Percentiles rank a stretch among this genome's conserved stretches.
phyloP scores from a whole-genome alignment of 2,888 invertebrate species.

The Caenorhabditis afra region DNA sequence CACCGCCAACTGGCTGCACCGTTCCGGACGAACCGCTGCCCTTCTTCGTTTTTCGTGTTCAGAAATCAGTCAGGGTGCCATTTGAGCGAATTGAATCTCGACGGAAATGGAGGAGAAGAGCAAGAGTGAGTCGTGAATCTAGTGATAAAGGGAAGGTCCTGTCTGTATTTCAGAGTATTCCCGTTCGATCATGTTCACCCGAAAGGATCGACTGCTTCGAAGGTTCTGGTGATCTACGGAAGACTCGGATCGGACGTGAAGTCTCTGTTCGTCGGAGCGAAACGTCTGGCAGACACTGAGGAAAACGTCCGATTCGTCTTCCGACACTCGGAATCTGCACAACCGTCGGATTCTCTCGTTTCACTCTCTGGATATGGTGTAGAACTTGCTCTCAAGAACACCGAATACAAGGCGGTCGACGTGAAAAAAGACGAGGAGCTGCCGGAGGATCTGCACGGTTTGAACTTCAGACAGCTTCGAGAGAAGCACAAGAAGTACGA shows the following conservation, averaged over 20 bases:
- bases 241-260: slow-evolving; percentile 88
- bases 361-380: slow-evolving; percentile 97
- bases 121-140: background rate
- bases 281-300: slow-evolving; percentile 84
- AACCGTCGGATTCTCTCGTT: slow-evolving; percentile 81
- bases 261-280: slow-evolving; percentile 23
- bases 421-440: slow-evolving; percentile 85
- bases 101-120: slow-evolving; percentile 21
- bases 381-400: slow-evolving; percentile 97
- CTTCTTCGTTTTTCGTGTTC: slow-evolving; percentile 17
- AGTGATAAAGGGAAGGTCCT: background rate
- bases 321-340: slow-evolving; percentile 84
- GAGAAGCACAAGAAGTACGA: slow-evolving; percentile 86
- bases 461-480: slow-evolving; percentile 87
- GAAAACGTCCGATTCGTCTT: slow-evolving; percentile 90
- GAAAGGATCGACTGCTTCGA: background rate
- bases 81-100: slow-evolving; percentile 2
- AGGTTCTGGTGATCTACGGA: slow-evolving; percentile 86
- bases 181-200: slow-evolving; percentile 71
- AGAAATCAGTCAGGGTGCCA: slow-evolving; percentile 22
- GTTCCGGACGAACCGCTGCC: background rate
- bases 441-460: slow-evolving; percentile 88
- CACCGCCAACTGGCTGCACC: slow-evolving; percentile 10
- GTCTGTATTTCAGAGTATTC: slow-evolving; percentile 13
- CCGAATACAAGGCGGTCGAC: slow-evolving; percentile 98